Conservation (phyloP, 1,140 invertebrate genomes). For the Lysiphlebus fabarum region DNA sequence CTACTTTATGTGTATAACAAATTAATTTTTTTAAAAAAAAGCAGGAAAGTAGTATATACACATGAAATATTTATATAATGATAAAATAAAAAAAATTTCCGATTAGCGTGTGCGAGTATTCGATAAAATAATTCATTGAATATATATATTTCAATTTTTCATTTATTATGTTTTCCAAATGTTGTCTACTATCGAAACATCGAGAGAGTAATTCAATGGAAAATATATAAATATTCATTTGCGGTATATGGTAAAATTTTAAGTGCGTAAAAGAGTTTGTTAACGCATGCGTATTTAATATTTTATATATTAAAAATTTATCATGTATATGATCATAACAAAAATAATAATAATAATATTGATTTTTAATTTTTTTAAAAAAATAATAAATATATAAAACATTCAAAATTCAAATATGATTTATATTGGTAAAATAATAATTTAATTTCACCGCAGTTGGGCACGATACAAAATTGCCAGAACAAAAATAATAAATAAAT, state of each 20-base stretch:
- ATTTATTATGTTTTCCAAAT: slow-evolving; percentile 45
- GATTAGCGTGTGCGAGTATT: slow-evolving; percentile 46
- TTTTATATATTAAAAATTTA: not conserved
- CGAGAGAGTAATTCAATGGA: slow-evolving; percentile 55
- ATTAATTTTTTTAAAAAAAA: too few species aligned
- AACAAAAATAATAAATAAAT: slow-evolving; percentile 58
- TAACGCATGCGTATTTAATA: slow-evolving; percentile 13
- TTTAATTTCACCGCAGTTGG: slow-evolving; percentile 55
- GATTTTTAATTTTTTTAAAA: too few species aligned
- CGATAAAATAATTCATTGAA: slow-evolving; percentile 56
- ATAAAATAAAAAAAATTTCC: slow-evolving; percentile 34
- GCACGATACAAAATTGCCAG: slow-evolving; percentile 53
- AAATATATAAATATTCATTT: slow-evolving; percentile 58
- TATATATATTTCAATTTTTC: slow-evolving; percentile 55
- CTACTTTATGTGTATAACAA: too few species aligned
- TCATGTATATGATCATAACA: not conserved
- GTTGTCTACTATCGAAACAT: slow-evolving; percentile 5
- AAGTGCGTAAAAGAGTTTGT: slow-evolving; percentile 32
- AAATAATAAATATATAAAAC: too few species aligned
- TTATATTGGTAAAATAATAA: slow-evolving; percentile 55
- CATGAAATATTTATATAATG: not conserved
- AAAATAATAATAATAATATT: too few species aligned
- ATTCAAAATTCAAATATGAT: slow-evolving; percentile 33
- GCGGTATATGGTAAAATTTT: slow-evolving; percentile 43
- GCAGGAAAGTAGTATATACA: too few species aligned